phyloP scores from a whole-genome alignment of 1,140 invertebrate species.

The Matsumurasca onukii region DNA sequence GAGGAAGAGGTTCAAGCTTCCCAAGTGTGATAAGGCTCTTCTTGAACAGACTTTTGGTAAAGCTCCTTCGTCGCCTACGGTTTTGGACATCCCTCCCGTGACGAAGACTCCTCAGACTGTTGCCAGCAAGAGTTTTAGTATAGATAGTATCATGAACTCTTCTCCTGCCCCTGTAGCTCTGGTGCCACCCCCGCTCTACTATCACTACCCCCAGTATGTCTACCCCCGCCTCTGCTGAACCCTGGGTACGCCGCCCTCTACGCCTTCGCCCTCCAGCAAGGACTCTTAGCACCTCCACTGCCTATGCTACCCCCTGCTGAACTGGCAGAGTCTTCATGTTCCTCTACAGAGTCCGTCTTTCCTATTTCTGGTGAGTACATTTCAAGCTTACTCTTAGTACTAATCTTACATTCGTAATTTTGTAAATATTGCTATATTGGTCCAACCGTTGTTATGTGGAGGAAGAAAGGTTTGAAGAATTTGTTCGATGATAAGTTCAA shows the following conservation, averaged over 20 bases:
- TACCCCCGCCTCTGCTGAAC: slow-evolving; percentile 33
- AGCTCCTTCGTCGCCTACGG: too few relatives aligned
- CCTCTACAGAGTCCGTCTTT: slow-evolving; percentile 30
- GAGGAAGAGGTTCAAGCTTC: slow-evolving; percentile 68
- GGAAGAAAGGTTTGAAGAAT: too few relatives aligned
- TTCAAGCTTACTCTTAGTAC: too few relatives aligned
- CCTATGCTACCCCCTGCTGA: slow-evolving; percentile 32
- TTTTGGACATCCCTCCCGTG: too few relatives aligned
- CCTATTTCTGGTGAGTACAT: slow-evolving; percentile 30
- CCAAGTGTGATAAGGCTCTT: slow-evolving; percentile 42
- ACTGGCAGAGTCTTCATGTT: slow-evolving; percentile 28
- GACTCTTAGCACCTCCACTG: slow-evolving; percentile 35
- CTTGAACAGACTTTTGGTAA: slow-evolving; percentile 28
- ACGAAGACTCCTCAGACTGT: slow-evolving; percentile 13
- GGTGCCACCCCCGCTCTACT: slow-evolving; percentile 13
- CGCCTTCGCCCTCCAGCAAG: slow-evolving; percentile 38
- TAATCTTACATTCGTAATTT: too few relatives aligned
- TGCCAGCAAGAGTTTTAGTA: slow-evolving; percentile 39
- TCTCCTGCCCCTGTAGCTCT: background rate
- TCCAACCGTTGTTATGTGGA: too few relatives aligned
- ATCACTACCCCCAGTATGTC: slow-evolving; percentile 39
- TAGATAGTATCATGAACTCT: slow-evolving; percentile 41
- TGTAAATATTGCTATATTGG: too few relatives aligned
- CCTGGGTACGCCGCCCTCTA: slow-evolving; percentile 40
- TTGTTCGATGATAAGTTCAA: too few relatives aligned